These are phyloP conservation scores for Zingel zingel DNA, from an alignment of 2,113 vertebrate genomes.

Conservation along the genomic window DNA sequence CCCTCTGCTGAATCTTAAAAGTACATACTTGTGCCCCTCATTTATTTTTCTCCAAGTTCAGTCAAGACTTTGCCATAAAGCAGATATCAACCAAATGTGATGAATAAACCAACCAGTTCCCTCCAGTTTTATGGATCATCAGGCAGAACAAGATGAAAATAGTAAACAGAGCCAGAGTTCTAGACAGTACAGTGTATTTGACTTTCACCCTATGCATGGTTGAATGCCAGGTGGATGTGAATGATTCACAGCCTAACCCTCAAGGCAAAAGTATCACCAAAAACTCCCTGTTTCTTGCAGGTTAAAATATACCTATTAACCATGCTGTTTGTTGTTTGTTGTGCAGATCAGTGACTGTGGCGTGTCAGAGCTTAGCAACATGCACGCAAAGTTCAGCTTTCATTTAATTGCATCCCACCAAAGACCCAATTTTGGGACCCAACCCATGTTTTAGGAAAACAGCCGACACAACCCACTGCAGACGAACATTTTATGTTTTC, in stretches of 20 bases:
- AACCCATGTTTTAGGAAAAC: slow-evolving; percentile 71
- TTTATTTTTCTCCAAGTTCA: neutral
- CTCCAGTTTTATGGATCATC: slow-evolving; percentile 6
- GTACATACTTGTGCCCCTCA: neutral
- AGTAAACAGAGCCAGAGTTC: slow-evolving; percentile 17
- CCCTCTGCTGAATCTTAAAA: neutral
- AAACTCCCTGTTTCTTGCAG: slow-evolving; percentile 30
- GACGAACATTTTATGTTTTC: slow-evolving; percentile 81
- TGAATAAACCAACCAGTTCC: slow-evolving; percentile 4
- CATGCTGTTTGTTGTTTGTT: slow-evolving; percentile 30
- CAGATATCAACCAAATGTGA: neutral
- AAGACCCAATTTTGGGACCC: slow-evolving; percentile 64
- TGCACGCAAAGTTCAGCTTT: slow-evolving; percentile 62
- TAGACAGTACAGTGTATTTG: slow-evolving; percentile 16
- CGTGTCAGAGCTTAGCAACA: slow-evolving; percentile 51
- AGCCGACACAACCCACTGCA: slow-evolving; percentile 70
- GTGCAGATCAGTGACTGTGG: slow-evolving; percentile 46
- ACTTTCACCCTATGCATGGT: slow-evolving; percentile 6
- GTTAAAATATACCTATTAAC: slow-evolving; percentile 57
- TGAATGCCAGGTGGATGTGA: slow-evolving; percentile 39
- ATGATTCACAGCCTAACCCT: slow-evolving; percentile 47
- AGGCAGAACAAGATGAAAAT: slow-evolving; percentile 25
- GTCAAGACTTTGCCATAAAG: neutral
- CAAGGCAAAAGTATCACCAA: slow-evolving; percentile 29
- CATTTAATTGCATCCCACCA: slow-evolving; percentile 73